Evolutionary conservation across 2,797 vertebrate genomes (phyloP).

Genomic region (Sarcophilus harrisii): DNA sequence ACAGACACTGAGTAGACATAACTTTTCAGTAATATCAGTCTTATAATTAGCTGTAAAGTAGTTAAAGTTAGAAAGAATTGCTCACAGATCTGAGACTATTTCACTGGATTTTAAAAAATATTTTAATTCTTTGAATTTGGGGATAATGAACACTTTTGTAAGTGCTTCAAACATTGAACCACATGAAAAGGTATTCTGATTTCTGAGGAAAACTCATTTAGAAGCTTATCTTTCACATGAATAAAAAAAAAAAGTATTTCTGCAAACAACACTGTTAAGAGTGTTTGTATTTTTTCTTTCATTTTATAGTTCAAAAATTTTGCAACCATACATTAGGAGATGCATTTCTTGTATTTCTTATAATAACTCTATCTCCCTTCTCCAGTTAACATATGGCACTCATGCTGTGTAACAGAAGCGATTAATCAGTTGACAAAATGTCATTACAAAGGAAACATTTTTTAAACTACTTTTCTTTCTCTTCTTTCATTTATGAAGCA

Average conservation of each 20-base stretch:
- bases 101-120: neutral
- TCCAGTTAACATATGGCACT: slow-evolving; percentile 74
- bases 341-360: slow-evolving; percentile 47
- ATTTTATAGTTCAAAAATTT: slow-evolving; percentile 61
- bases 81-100: neutral
- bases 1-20: neutral
- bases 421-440: slow-evolving; percentile 76
- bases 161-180: neutral
- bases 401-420: slow-evolving; percentile 69
- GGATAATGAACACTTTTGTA: slow-evolving; percentile 31
- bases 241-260: slow-evolving; percentile 57
- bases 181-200: slow-evolving; percentile 47
- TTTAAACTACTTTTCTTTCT: slow-evolving; percentile 62
- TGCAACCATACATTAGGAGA: slow-evolving; percentile 46
- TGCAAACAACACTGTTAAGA: slow-evolving; percentile 56
- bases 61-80: slow-evolving; percentile 5
- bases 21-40: slow-evolving; percentile 40
- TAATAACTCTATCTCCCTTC: slow-evolving; percentile 58
- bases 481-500: slow-evolving; percentile 32
- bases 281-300: slow-evolving; percentile 42
- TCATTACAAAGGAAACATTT: slow-evolving; percentile 73
- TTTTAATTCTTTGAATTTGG: neutral
- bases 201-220: slow-evolving; percentile 58
- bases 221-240: slow-evolving; percentile 55
- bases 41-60: slow-evolving; percentile 61